A percentile compares a stretch with the other conserved stretches of the same genome.
phyloP scores from a whole-genome alignment of 2,888 invertebrate species.

The Aquatica leii region DNA sequence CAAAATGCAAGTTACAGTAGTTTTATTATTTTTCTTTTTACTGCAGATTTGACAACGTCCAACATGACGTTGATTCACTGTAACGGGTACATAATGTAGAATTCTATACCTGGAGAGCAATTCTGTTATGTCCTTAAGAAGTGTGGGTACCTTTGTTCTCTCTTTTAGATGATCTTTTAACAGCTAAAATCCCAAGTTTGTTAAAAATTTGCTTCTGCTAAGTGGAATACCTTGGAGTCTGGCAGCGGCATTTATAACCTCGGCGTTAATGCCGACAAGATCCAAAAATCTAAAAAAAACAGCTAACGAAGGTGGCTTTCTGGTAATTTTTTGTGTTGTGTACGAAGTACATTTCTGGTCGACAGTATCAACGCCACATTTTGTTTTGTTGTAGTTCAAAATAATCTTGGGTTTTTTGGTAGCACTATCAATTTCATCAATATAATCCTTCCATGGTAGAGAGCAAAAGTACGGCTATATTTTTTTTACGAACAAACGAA shows the following conservation, averaged over 20 bases:
- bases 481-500: no score
- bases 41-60: neutral
- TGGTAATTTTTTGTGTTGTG: no score
- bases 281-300: constrained; percentile 43
- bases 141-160: no score
- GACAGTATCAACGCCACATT: no score
- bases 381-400: constrained; percentile 35
- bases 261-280: constrained; percentile 43
- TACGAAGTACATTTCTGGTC: no score
- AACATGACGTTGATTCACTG: neutral
- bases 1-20: neutral
- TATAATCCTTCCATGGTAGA: no score
- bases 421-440: no score
- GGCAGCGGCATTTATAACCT: constrained; percentile 15
- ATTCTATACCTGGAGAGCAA: neutral
- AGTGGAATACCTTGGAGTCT: neutral
- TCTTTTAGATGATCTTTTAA: no score
- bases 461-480: no score
- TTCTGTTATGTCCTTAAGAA: constrained; percentile 1
- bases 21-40: neutral
- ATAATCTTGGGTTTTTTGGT: constrained; percentile 39
- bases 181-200: no score
- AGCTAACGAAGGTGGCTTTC: constrained; percentile 45
- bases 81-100: no score
- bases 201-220: constrained; percentile 5